Base-by-base conservation (phyloP, 1,140 invertebrate genomes). In the Delia radicum region DNA sequence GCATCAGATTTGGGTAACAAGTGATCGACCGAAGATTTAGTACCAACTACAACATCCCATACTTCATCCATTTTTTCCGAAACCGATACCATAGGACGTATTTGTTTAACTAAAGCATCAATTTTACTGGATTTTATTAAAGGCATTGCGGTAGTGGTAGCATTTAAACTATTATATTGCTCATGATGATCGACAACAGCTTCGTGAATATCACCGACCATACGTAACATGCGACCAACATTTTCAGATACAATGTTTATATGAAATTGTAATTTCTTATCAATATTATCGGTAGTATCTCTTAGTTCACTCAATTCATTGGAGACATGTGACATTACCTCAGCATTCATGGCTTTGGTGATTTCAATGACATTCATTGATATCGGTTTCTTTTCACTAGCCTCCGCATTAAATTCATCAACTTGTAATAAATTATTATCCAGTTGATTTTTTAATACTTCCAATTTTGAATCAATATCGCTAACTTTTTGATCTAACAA, bases 31-130 rank as follows among this genome's bases (percentile, higher is more conserved):
- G 93, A 94, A 78, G 91, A 94, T 83, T 95, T 95, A 1, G 94
- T 95, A 2, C 94, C 94, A 5, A 95, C 93, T 21, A 95, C 93
- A 15, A 95, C 93, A 80, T 94, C 92, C 94, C 94, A 95, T 5
- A 95, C 93, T 87, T 95, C 93, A 79, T 95, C 94, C 93, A 95
- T 95, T 86, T 95, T 95, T 81, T 94, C 93, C 0, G 93, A 94
- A 0, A 95, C 93, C n/a, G 91, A 92, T 62, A 94, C 90, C 85
- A 95, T 93, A 0, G 94, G 94, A 76, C 91, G 90, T 82, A 94
- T 94, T 87, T 94, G 92, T 76, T 93, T 90, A 0, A 93, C 91
- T 1, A 95, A 87, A 13, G 89, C 90, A 86, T 95, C 93, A 77
- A 95, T 90, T 87, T 95, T 95, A 80, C 91, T 94, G 7, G 89